Conservation (phyloP, 2,797 vertebrate genomes). For the Acipenser transmontanus region DNA sequence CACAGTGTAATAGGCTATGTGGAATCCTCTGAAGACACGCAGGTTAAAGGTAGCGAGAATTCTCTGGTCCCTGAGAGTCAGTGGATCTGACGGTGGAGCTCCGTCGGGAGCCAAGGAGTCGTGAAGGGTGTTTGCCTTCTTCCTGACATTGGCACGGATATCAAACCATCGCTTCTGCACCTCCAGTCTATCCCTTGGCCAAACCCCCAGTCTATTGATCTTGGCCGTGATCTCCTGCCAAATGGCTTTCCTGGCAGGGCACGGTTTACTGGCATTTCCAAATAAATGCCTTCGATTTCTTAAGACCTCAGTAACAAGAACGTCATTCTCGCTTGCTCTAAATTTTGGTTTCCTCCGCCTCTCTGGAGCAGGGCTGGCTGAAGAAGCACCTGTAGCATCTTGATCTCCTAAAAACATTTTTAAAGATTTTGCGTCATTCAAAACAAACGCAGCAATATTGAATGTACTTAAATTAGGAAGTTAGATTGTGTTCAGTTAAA, state of each 20-base stretch:
- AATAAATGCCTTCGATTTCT: not conserved
- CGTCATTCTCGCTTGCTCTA: not conserved
- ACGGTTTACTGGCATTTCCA: not conserved
- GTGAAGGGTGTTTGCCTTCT: not conserved
- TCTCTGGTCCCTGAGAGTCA: not conserved
- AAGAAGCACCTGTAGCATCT: not conserved
- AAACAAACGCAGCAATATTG: not conserved
- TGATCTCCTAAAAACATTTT: not conserved
- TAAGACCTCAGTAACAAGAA: not conserved
- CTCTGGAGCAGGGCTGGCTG: not conserved
- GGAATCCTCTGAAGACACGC: not conserved
- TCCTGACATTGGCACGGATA: not conserved
- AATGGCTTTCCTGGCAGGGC: not conserved
- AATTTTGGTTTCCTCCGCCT: not conserved
- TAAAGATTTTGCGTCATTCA: not conserved
- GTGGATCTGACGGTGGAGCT: not conserved
- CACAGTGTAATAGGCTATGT: not conserved
- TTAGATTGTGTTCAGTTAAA: too few species aligned
- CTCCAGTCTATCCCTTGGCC: not conserved
- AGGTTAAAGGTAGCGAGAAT: not conserved
- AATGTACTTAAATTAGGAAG: too few species aligned
- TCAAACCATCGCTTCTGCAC: not conserved
- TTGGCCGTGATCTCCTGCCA: not conserved
- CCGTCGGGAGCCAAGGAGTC: not conserved
- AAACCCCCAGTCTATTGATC: not conserved